Conservation (phyloP, 1,140 invertebrate genomes). For the Caerostris extrusa region DNA sequence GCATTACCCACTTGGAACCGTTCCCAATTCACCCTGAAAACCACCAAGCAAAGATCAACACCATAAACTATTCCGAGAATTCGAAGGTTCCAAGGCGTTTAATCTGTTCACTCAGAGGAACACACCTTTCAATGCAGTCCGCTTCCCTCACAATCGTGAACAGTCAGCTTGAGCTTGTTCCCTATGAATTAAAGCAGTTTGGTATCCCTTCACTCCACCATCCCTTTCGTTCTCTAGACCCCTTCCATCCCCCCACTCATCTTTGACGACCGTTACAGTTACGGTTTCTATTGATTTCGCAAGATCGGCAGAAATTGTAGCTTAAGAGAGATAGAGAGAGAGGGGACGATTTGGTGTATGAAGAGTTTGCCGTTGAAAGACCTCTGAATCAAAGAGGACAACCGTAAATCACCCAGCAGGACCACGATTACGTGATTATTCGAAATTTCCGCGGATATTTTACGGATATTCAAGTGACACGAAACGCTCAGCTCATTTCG, state of each 20-base stretch:
- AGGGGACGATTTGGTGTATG: constrained; percentile 19
- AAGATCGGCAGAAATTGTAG: constrained; percentile 45
- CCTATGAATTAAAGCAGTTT: too few species aligned
- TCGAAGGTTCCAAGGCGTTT: constrained; percentile 2
- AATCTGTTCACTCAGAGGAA: background rate
- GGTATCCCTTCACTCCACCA: constrained; percentile 8
- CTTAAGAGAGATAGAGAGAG: background rate
- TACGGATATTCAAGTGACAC: background rate
- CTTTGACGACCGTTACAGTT: constrained; percentile 42
- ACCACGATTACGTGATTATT: constrained; percentile 41
- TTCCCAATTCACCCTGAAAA: constrained; percentile 34
- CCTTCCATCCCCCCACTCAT: background rate
- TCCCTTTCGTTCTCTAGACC: background rate
- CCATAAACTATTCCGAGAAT: constrained; percentile 20
- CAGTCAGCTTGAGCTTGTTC: too few species aligned
- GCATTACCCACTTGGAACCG: constrained; percentile 14
- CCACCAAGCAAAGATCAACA: constrained; percentile 50
- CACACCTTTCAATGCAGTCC: too few species aligned
- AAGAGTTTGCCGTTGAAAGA: constrained; percentile 6
- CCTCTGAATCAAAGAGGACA: constrained; percentile 27
- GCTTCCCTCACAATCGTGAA: too few species aligned
- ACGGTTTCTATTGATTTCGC: constrained; percentile 46
- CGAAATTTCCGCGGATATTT: background rate
- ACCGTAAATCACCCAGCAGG: constrained; percentile 34
- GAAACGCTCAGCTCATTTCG: constrained; percentile 31